phyloP scores from a whole-genome alignment of 2,113 vertebrate species.

The Pterocles gutturalis region DNA sequence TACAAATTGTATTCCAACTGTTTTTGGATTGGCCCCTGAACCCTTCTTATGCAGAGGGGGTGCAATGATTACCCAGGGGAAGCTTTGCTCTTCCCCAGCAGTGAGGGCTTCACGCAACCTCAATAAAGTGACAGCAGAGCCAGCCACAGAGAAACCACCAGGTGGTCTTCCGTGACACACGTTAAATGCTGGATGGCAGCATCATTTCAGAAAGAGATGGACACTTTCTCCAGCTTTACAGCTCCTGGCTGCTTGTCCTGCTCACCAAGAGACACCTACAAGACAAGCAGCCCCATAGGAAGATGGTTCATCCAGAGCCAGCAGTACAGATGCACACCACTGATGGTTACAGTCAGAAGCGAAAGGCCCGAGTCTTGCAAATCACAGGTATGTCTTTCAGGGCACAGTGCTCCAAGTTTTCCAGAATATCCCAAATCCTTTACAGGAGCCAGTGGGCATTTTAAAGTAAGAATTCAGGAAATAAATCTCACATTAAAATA shows the following conservation, averaged over 20 bases:
- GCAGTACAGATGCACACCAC: not conserved
- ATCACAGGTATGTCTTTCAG: not conserved
- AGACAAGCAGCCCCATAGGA: rapidly evolving
- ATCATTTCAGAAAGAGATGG: not conserved
- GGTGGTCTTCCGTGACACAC: not conserved
- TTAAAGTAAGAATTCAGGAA: conserved; percentile 6
- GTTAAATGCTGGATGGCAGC: not conserved
- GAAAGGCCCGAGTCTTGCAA: not conserved
- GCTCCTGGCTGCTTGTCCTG: not conserved
- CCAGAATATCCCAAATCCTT: not conserved
- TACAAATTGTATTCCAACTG: not conserved
- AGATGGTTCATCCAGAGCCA: not conserved
- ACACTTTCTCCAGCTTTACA: not conserved
- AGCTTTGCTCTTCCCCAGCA: not conserved
- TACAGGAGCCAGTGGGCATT: not conserved
- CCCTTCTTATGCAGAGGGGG: not conserved
- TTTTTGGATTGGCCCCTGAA: not conserved
- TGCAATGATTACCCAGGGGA: rapidly evolving
- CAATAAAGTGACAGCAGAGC: not conserved
- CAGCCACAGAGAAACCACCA: not conserved
- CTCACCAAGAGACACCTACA: not conserved
- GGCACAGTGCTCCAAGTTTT: not conserved
- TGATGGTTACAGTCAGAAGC: not conserved
- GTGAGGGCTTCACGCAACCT: not conserved
- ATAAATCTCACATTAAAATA: not conserved